Percentiles rank a stretch among this genome's conserved stretches.
Evolutionary conservation across 1,140 invertebrate species (phyloP).

Genomic region (Holcopasites calliopsidis): DNA sequence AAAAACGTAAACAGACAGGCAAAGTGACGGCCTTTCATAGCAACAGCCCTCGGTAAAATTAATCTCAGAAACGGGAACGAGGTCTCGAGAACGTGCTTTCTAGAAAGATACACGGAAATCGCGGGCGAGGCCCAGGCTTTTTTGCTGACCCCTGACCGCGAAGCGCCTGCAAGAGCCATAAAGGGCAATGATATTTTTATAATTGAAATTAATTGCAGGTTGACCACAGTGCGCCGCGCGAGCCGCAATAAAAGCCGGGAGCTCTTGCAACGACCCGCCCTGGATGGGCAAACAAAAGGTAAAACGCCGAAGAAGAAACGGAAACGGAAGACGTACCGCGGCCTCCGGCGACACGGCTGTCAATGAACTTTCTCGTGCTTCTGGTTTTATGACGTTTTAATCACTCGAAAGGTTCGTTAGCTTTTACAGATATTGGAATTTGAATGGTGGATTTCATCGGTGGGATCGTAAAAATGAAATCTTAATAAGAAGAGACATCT

Average conservation of each 20-base stretch:
- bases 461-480: too few relatives aligned
- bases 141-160: constrained; percentile 73
- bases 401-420: too few relatives aligned
- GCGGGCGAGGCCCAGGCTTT: constrained; percentile 49
- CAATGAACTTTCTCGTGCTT: not conserved
- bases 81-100: constrained; percentile 10
- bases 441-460: too few relatives aligned
- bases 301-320: not conserved
- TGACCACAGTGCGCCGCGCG: constrained; percentile 42
- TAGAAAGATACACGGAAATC: constrained; percentile 24
- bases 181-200: constrained; percentile 80
- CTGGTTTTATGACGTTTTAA: too few relatives aligned
- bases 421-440: too few relatives aligned
- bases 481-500: too few relatives aligned
- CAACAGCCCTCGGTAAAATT: constrained; percentile 7
- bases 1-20: not conserved
- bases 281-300: constrained; percentile 24
- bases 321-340: not conserved
- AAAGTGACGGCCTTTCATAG: not conserved
- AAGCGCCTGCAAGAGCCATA: constrained; percentile 74
- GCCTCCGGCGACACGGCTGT: not conserved
- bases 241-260: constrained; percentile 50
- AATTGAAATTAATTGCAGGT: constrained; percentile 79
- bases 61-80: constrained; percentile 15
- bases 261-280: not conserved